phyloP scores from a whole-genome alignment of 2,113 vertebrate genomes.

The Ammodytes marinus region DNA sequence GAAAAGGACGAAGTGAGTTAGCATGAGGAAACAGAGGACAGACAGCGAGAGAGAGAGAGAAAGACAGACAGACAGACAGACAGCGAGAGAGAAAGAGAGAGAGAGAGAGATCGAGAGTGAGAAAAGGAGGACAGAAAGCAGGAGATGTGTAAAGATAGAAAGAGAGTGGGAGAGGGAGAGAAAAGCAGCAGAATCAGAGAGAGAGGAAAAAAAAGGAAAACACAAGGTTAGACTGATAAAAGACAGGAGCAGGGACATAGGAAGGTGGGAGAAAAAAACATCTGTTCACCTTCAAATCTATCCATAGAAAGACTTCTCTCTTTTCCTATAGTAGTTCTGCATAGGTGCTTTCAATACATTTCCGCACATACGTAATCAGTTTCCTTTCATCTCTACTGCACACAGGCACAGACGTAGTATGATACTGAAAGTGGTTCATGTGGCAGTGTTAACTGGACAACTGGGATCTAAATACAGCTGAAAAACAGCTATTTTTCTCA shows the following conservation, averaged over 20 bases:
- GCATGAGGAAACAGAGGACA: conserved; percentile 22
- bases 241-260: conserved; percentile 2
- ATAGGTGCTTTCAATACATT: neutral
- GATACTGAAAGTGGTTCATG: neutral
- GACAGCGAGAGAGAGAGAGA: conserved; percentile 8
- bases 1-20: conserved; percentile 50
- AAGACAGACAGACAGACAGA: neutral
- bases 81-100: conserved; percentile 4
- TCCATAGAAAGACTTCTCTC: neutral
- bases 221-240: conserved; percentile 25
- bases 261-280: conserved; percentile 10
- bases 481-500: conserved; percentile 33
- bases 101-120: neutral
- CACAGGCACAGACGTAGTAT: neutral
- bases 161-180: conserved; percentile 43
- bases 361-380: neutral
- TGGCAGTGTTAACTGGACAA: conserved; percentile 26
- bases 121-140: conserved; percentile 50
- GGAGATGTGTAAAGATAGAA: conserved; percentile 66
- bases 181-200: conserved; percentile 30
- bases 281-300: neutral
- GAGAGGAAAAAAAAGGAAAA: conserved; percentile 32
- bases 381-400: neutral
- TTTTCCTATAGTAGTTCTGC: neutral
- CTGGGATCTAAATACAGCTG: conserved; percentile 32